These are phyloP conservation scores for Melieria crassipennis DNA, from an alignment of 2,888 invertebrate species.

Conservation along the genomic window DNA sequence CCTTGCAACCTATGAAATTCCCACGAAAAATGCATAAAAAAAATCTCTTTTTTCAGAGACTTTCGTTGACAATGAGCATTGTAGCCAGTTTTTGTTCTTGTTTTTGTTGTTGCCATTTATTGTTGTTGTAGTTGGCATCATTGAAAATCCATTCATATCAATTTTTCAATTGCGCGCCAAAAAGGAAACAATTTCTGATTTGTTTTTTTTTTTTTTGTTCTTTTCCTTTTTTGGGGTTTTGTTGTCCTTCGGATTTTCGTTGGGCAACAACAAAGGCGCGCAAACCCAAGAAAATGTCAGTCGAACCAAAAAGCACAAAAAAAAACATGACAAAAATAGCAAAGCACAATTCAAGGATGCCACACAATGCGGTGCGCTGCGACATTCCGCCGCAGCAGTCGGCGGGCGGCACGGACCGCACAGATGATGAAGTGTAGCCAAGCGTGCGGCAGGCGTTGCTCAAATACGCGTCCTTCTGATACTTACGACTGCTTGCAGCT, in stretches of 20 bases:
- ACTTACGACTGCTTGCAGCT: conserved; percentile 1
- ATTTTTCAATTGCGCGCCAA: conserved; percentile 48
- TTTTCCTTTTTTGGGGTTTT: conserved; percentile 2
- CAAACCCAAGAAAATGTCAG: background rate
- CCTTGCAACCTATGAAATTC: background rate
- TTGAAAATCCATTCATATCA: conserved; percentile 50
- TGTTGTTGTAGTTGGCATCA: conserved; percentile 35
- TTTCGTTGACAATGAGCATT: background rate
- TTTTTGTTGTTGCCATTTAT: conserved; percentile 20
- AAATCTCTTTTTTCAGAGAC: background rate
- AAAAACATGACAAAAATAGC: conserved; percentile 14
- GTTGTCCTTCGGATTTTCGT: background rate
- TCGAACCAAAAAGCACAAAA: conserved; percentile 2
- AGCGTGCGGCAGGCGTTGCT: conserved; percentile 6
- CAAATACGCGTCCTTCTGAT: conserved; percentile 1
- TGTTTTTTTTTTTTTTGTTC: conserved; percentile 21
- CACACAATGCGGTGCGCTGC: conserved; percentile 13
- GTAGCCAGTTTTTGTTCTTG: background rate
- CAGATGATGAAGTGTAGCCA: background rate
- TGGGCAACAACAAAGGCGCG: too few species aligned
- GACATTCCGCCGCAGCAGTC: conserved; percentile 4
- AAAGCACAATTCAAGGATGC: conserved; percentile 17
- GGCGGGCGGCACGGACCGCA: background rate
- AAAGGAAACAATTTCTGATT: conserved; percentile 45
- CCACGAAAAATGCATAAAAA: background rate